These are phyloP conservation scores for Aleiodes alternator DNA, from an alignment of 2,888 invertebrate genomes.

Conservation along the genomic window DNA sequence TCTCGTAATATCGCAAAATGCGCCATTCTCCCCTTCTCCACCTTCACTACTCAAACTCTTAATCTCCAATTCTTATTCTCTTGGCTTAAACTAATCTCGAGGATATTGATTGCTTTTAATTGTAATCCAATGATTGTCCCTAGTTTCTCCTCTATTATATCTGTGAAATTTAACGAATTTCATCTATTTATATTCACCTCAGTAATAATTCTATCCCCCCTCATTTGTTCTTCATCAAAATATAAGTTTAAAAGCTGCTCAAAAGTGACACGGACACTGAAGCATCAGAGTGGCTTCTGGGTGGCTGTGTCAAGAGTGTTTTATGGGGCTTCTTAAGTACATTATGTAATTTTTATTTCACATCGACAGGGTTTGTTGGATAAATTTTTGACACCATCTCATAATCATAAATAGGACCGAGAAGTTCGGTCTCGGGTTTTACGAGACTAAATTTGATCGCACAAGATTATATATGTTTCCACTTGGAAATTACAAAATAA, in stretches of 20 bases:
- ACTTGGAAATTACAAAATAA: too few relatives aligned
- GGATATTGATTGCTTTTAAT: background rate
- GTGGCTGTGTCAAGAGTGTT: slow-evolving; percentile 16
- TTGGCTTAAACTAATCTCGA: slow-evolving; percentile 7
- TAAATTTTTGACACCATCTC: background rate
- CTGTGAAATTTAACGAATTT: slow-evolving; percentile 5
- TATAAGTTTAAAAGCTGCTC: slow-evolving; percentile 17
- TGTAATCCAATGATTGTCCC: background rate
- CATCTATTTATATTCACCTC: background rate
- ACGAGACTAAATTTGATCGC: too few relatives aligned
- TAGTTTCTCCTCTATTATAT: background rate
- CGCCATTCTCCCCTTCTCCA: background rate
- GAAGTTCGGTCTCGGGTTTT: too few relatives aligned
- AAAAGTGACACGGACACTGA: background rate
- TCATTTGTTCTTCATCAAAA: slow-evolving; percentile 1
- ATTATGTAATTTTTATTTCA: slow-evolving; percentile 14
- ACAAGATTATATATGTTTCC: too few relatives aligned
- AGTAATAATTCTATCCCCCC: background rate
- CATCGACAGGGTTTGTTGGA: background rate
- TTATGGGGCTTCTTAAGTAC: slow-evolving; percentile 26
- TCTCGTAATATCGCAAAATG: background rate
- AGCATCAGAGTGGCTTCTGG: slow-evolving; percentile 24
- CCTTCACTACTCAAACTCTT: slow-evolving; percentile 10
- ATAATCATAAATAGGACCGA: too few relatives aligned
- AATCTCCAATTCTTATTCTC: slow-evolving; percentile 10